phyloP scores from a whole-genome alignment of 2,113 vertebrate species.

The Cephalopterus ornatus region DNA sequence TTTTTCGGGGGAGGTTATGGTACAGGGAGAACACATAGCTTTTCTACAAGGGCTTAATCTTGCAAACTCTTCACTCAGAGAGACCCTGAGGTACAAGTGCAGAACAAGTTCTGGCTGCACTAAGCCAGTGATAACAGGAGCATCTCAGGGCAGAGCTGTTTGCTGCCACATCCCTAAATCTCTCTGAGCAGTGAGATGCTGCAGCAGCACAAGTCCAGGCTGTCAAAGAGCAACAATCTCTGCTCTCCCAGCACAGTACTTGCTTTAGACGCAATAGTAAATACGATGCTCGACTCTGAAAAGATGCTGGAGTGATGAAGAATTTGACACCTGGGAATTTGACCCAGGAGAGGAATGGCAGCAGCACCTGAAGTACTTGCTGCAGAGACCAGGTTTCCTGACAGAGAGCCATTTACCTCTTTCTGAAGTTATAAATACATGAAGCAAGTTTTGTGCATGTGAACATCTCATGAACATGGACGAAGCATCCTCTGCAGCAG shows the following conservation, averaged over 20 bases:
- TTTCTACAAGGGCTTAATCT: background rate
- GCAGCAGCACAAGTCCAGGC: background rate
- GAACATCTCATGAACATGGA: background rate
- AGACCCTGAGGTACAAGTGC: background rate
- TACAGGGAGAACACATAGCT: background rate
- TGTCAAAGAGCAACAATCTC: background rate
- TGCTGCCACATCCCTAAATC: background rate
- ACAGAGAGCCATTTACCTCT: background rate
- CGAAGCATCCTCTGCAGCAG: background rate
- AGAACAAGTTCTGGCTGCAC: background rate
- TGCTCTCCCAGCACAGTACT: background rate
- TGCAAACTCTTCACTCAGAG: background rate
- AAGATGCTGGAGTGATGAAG: background rate
- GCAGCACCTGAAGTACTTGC: background rate
- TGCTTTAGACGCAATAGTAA: background rate
- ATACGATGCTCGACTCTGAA: background rate
- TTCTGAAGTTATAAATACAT: background rate
- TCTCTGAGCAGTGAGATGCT: background rate
- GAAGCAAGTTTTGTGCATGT: background rate
- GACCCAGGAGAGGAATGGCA: background rate
- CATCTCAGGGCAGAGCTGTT: background rate
- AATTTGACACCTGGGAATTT: background rate
- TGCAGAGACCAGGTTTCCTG: background rate
- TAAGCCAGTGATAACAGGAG: background rate
- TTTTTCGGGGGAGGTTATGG: background rate